A percentile compares a stretch with the other conserved stretches of the same genome.
phyloP scores from a whole-genome alignment of 2,113 vertebrate species.

The Gallinago media region DNA sequence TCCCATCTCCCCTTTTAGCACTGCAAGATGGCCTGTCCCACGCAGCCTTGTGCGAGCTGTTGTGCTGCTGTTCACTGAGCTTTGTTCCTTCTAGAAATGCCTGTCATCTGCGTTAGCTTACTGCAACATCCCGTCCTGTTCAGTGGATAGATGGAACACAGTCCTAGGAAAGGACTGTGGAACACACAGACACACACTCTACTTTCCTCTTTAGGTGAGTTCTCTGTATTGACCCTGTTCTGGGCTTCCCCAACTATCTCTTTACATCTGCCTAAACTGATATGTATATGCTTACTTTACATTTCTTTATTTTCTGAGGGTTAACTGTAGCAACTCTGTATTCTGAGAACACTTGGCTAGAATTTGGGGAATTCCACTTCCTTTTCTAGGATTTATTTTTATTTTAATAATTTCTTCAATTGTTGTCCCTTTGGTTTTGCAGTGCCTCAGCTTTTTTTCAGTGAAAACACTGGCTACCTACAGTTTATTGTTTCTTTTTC shows the following conservation, averaged over 20 bases:
- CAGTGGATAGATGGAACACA: background rate
- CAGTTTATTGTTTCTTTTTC: background rate
- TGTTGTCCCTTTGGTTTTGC: background rate
- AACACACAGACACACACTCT: background rate
- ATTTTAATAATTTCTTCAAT: background rate
- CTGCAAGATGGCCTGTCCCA: background rate
- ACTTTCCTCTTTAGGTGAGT: background rate
- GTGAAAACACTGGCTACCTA: background rate
- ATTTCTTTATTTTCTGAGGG: background rate
- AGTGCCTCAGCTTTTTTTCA: background rate
- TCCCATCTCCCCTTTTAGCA: background rate
- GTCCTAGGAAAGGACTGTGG: background rate
- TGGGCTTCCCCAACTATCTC: background rate
- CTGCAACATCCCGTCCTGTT: background rate
- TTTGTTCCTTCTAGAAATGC: background rate
- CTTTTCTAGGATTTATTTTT: background rate
- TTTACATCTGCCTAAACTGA: background rate
- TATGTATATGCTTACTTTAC: background rate
- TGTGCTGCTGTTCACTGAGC: background rate
- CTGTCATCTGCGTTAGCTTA: background rate
- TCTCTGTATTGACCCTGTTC: background rate
- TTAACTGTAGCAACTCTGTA: background rate
- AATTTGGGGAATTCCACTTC: background rate
- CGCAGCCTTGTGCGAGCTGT: background rate
- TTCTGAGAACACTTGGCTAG: background rate